Percentiles rank a stretch among this genome's conserved stretches.
These are phyloP conservation scores for Limnephilus marmoratus DNA, from an alignment of 2,888 invertebrate genomes.

Conservation along the genomic window DNA sequence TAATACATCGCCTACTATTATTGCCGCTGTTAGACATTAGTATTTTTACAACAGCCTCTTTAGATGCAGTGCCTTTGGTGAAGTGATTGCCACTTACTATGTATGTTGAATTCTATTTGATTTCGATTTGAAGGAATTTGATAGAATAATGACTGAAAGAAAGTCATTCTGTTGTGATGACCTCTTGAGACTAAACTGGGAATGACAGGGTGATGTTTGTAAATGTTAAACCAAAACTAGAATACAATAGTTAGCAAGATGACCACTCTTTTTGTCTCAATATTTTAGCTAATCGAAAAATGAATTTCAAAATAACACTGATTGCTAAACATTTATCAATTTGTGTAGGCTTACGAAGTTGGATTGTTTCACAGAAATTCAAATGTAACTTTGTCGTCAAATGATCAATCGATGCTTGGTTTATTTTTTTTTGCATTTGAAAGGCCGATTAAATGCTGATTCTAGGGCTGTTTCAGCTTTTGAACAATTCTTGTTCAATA, in stretches of 20 bases:
- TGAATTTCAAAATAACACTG: neutral
- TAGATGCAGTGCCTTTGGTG: neutral
- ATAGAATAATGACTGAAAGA: neutral
- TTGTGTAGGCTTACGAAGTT: neutral
- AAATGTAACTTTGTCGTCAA: too few relatives aligned
- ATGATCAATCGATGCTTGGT: too few relatives aligned
- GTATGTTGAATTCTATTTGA: too few relatives aligned
- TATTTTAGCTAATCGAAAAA: neutral
- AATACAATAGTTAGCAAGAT: neutral
- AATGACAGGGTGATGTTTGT: constrained; percentile 29
- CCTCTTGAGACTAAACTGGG: constrained; percentile 20
- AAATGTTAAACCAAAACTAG: constrained; percentile 29
- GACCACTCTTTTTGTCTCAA: neutral
- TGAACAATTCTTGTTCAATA: too few relatives aligned
- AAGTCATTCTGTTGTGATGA: constrained; percentile 24
- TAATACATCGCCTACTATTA: neutral
- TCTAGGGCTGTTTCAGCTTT: too few relatives aligned
- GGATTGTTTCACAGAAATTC: too few relatives aligned
- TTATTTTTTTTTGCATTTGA: too few relatives aligned
- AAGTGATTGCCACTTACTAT: neutral
- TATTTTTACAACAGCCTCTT: neutral
- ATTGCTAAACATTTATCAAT: neutral
- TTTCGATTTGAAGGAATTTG: constrained; percentile 17
- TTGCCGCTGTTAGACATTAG: neutral
- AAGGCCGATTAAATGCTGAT: too few relatives aligned